Percentiles rank a stretch among this genome's conserved stretches.
These are phyloP conservation scores for Sebastes alutus DNA, from an alignment of 2,797 vertebrate species.

Conservation along the genomic window DNA sequence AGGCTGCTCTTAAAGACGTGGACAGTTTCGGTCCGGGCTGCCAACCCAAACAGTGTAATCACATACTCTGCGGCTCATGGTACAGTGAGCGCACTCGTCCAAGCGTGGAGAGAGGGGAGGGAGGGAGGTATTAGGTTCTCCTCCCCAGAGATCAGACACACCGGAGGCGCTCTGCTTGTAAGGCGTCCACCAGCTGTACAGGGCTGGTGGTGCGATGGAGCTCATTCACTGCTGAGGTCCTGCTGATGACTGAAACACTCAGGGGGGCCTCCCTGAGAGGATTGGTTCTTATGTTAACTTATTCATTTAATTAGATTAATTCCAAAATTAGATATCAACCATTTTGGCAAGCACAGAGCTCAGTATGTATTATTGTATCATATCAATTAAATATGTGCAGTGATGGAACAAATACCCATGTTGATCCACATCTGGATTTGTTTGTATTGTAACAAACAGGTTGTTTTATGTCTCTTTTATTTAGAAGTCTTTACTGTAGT, in stretches of 20 bases:
- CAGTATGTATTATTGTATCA: background rate
- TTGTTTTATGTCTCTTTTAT: background rate
- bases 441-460: background rate
- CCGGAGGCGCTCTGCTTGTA: constrained; percentile 28
- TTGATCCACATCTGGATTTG: background rate
- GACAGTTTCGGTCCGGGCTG: constrained; percentile 52
- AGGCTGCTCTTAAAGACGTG: constrained; percentile 36
- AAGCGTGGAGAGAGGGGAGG: constrained; percentile 58
- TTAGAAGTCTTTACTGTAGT: background rate
- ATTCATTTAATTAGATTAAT: constrained; percentile 1
- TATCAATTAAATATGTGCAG: background rate
- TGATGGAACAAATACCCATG: background rate
- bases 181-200: constrained; percentile 49
- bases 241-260: background rate
- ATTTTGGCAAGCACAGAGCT: background rate
- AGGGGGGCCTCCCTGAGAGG: background rate
- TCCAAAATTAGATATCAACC: constrained; percentile 2
- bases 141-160: constrained; percentile 63
- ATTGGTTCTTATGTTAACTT: background rate
- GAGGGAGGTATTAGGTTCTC: constrained; percentile 59
- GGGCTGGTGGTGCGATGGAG: background rate
- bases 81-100: constrained; percentile 60
- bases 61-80: constrained; percentile 66
- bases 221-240: background rate
- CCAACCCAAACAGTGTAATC: constrained; percentile 82